phyloP scores from a whole-genome alignment of 2,113 vertebrate genomes.

The Amazona vittata region DNA sequence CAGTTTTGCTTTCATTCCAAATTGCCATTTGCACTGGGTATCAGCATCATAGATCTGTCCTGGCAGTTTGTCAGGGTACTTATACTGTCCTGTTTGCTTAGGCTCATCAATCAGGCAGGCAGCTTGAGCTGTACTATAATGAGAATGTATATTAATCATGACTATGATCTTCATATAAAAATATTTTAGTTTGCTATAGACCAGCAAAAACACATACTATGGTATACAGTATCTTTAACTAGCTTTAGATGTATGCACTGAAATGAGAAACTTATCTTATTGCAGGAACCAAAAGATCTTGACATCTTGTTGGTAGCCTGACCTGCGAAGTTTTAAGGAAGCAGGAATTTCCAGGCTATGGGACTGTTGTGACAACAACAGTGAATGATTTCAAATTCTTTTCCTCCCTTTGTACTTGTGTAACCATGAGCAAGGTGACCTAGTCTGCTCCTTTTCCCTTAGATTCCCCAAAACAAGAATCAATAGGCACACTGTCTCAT shows the following conservation, averaged over 20 bases:
- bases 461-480: background rate
- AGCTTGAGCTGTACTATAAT: slow-evolving; percentile 92
- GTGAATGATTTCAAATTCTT: background rate
- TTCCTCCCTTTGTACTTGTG: background rate
- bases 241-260: background rate
- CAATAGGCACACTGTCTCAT: background rate
- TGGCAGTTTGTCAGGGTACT: slow-evolving; percentile 94
- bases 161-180: background rate
- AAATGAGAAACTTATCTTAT: background rate
- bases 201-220: background rate
- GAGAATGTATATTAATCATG: slow-evolving; percentile 58
- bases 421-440: background rate
- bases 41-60: slow-evolving; percentile 96
- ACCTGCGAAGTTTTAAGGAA: slow-evolving; percentile 21
- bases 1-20: slow-evolving; percentile 93
- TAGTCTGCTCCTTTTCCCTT: background rate
- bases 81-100: slow-evolving; percentile 92
- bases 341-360: slow-evolving; percentile 20
- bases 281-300: slow-evolving; percentile 3
- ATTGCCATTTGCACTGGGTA: slow-evolving; percentile 99
- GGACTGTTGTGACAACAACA: background rate
- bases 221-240: background rate
- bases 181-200: slow-evolving; percentile 40
- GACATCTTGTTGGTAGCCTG: background rate
- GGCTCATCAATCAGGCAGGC: slow-evolving; percentile 96